These are phyloP conservation scores for Cylloceria caligata DNA, from an alignment of 2,888 invertebrate species.

Conservation along the genomic window DNA sequence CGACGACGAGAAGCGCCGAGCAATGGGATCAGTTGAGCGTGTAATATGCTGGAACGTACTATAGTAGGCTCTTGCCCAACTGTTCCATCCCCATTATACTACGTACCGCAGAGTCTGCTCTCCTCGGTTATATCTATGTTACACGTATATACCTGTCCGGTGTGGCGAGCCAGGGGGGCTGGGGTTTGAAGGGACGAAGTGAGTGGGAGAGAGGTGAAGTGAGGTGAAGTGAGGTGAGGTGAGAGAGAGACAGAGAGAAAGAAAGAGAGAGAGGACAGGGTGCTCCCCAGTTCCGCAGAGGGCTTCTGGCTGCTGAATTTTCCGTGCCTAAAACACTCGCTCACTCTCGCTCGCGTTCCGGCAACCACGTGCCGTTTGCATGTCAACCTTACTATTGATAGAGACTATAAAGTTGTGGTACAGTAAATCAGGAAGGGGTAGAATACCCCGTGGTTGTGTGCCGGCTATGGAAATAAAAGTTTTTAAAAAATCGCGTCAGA, in stretches of 20 bases:
- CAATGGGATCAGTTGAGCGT: constrained; percentile 68
- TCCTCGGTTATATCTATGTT: constrained; percentile 45
- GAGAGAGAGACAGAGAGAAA: constrained; percentile 59
- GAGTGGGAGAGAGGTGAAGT: too few relatives aligned
- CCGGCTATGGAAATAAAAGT: constrained; percentile 32
- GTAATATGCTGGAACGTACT: constrained; percentile 64
- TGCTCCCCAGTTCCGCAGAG: constrained; percentile 18
- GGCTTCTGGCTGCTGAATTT: constrained; percentile 52
- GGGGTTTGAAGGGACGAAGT: constrained; percentile 32
- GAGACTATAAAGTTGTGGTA: constrained; percentile 65
- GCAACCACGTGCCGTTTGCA: constrained; percentile 52
- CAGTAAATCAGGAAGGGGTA: constrained; percentile 61
- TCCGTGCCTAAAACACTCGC: constrained; percentile 41
- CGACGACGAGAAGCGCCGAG: constrained; percentile 59
- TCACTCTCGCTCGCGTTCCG: constrained; percentile 9
- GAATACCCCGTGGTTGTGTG: constrained; percentile 31
- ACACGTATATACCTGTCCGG: constrained; percentile 49
- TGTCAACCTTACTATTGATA: constrained; percentile 63
- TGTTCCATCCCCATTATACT: constrained; percentile 63
- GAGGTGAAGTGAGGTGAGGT: constrained; percentile 60
- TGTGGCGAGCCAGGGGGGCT: constrained; percentile 27
- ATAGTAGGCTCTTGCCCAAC: constrained; percentile 65
- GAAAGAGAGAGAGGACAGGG: constrained; percentile 6
- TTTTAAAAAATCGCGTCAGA: constrained; percentile 1
- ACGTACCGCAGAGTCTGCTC: constrained; percentile 28